A percentile compares a stretch with the other conserved stretches of the same genome.
Evolutionary conservation across 2,113 vertebrate species (phyloP).

Genomic region (Labrus mixtus): DNA sequence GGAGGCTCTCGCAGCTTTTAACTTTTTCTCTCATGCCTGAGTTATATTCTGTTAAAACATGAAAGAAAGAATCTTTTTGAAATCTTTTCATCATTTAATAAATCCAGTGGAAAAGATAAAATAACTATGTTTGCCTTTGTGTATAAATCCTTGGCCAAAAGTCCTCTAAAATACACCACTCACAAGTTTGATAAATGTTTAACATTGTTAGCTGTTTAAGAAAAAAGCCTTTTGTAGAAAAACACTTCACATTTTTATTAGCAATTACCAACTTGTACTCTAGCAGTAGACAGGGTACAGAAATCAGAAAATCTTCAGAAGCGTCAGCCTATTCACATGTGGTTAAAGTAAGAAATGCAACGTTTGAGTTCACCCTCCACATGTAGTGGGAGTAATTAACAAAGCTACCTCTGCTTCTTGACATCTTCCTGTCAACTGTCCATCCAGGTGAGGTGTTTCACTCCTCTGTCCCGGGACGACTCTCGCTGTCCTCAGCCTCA

Average conservation of each 20-base stretch:
- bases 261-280: neutral
- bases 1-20: constrained; percentile 27
- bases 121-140: neutral
- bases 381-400: neutral
- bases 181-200: neutral
- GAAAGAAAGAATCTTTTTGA: neutral
- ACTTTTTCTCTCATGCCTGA: constrained; percentile 27
- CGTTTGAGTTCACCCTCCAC: neutral
- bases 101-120: constrained; percentile 12
- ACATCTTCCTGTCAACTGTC: constrained; percentile 7
- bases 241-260: neutral
- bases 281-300: too few relatives aligned
- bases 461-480: constrained; percentile 81
- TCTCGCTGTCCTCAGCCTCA: constrained; percentile 85
- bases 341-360: too few relatives aligned
- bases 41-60: constrained; percentile 30
- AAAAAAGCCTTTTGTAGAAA: neutral
- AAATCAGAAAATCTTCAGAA: too few relatives aligned
- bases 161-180: neutral
- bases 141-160: neutral
- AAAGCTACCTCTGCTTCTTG: neutral
- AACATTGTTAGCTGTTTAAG: too few relatives aligned
- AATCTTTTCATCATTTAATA: neutral
- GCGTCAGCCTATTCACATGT: too few relatives aligned
- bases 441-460: constrained; percentile 91